Evolutionary conservation across 2,113 vertebrate genomes (phyloP).

Genomic region (Accipiter virgatus): DNA sequence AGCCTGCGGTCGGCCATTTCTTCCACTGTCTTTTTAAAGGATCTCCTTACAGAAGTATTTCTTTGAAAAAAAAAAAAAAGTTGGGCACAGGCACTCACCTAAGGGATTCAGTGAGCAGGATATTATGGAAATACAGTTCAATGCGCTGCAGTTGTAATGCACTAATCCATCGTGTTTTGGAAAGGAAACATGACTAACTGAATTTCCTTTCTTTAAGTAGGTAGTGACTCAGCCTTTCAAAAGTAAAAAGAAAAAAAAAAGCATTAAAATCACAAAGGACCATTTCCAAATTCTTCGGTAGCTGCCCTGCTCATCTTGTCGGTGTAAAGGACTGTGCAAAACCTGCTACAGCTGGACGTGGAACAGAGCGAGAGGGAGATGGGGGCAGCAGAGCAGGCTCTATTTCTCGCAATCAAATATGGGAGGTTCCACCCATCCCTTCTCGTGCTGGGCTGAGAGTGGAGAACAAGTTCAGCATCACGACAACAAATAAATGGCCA

Average conservation of each 20-base stretch:
- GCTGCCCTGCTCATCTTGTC: neutral
- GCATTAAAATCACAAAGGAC: neutral
- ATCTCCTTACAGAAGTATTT: neutral
- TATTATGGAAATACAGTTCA: neutral
- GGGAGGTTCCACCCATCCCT: neutral
- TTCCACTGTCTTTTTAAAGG: neutral
- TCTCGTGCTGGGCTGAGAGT: neutral
- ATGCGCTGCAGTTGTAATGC: neutral
- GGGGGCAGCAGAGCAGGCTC: neutral
- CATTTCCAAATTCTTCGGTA: neutral
- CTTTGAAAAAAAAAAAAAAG: neutral
- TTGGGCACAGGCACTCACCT: neutral
- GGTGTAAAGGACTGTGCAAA: neutral
- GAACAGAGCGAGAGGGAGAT: neutral
- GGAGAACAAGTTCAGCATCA: neutral
- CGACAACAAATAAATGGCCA: neutral
- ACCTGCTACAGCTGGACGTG: neutral
- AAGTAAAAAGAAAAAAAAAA: neutral
- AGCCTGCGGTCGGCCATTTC: neutral
- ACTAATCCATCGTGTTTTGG: neutral
- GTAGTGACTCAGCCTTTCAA: neutral
- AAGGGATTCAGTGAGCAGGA: neutral
- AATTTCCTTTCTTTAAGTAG: neutral
- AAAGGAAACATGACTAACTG: neutral
- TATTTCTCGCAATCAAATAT: fast-evolving